Percentiles rank a stretch among this genome's conserved stretches.
Evolutionary conservation across 2,113 vertebrate genomes (phyloP).

Genomic region (Heterotilapia buettikoferi): DNA sequence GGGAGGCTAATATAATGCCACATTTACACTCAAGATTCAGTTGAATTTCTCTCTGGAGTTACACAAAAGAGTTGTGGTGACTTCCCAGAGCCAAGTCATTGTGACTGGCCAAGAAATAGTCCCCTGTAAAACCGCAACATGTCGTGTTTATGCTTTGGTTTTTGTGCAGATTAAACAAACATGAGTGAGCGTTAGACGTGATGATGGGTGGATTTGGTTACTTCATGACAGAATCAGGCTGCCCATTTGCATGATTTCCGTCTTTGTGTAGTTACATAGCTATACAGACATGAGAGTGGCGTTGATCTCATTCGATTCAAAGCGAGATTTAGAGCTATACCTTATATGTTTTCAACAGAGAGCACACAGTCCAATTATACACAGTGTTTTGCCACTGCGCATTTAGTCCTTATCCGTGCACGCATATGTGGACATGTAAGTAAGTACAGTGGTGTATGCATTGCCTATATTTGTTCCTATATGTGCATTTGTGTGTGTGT

Average conservation of each 20-base stretch:
- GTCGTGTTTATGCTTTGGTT: constrained; percentile 4
- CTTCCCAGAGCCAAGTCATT: not conserved
- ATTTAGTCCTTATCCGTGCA: not conserved
- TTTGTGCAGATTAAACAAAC: not conserved
- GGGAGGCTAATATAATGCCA: not conserved
- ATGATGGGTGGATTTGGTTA: not conserved
- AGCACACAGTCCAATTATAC: not conserved
- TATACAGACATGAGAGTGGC: not conserved
- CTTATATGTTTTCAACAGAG: not conserved
- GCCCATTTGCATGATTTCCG: not conserved
- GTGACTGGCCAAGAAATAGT: not conserved
- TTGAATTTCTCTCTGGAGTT: not conserved
- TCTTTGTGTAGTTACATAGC: not conserved
- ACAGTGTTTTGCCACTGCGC: not conserved
- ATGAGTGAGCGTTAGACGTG: not conserved
- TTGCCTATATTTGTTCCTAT: not conserved
- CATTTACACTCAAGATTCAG: not conserved
- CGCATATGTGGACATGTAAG: not conserved
- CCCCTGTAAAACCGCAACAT: constrained; percentile 8
- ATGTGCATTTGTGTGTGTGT: not conserved
- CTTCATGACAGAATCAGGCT: not conserved
- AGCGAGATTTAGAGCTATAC: not conserved
- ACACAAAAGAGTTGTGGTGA: not conserved
- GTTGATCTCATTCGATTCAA: not conserved
- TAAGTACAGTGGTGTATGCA: not conserved